A percentile compares a stretch with the other conserved stretches of the same genome.
Evolutionary conservation across 2,113 vertebrate species (phyloP).

Genomic region (Lates calcarifer): DNA sequence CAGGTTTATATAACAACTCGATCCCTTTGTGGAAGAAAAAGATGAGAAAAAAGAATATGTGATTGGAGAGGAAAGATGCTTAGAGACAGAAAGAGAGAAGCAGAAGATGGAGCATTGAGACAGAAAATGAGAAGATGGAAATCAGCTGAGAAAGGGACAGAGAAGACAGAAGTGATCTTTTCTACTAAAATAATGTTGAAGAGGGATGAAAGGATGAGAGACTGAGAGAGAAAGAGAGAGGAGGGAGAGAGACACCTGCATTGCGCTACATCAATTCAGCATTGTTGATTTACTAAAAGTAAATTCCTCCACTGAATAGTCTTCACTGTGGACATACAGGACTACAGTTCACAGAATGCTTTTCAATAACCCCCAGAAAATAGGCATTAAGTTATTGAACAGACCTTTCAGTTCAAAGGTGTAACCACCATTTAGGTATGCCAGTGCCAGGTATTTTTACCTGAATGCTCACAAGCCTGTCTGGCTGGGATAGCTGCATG

Average conservation of each 20-base stretch:
- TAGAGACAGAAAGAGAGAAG: background rate
- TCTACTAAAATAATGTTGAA: background rate
- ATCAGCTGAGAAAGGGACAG: background rate
- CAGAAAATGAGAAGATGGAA: background rate
- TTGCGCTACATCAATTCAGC: background rate
- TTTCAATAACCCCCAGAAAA: background rate
- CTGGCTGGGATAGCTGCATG: background rate
- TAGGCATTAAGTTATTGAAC: too few relatives aligned
- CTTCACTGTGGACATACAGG: too few relatives aligned
- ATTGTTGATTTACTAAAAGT: background rate
- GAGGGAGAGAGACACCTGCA: background rate
- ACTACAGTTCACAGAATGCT: background rate
- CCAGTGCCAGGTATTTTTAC: background rate
- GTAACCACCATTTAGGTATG: background rate
- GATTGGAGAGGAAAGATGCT: conserved; percentile 26
- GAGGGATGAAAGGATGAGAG: background rate
- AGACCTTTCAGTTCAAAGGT: too few relatives aligned
- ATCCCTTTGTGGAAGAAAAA: conserved; percentile 35
- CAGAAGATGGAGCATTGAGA: background rate
- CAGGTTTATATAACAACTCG: conserved; percentile 67
- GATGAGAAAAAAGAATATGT: conserved; percentile 21
- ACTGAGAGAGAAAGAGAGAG: background rate
- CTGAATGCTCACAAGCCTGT: background rate
- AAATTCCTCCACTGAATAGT: background rate
- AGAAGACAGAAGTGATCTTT: background rate